A percentile compares a stretch with the other conserved stretches of the same genome.
Evolutionary conservation across 35 echinoderm and acorn worm species (phyloP).

Genomic region (Nesometra sesokonis): DNA sequence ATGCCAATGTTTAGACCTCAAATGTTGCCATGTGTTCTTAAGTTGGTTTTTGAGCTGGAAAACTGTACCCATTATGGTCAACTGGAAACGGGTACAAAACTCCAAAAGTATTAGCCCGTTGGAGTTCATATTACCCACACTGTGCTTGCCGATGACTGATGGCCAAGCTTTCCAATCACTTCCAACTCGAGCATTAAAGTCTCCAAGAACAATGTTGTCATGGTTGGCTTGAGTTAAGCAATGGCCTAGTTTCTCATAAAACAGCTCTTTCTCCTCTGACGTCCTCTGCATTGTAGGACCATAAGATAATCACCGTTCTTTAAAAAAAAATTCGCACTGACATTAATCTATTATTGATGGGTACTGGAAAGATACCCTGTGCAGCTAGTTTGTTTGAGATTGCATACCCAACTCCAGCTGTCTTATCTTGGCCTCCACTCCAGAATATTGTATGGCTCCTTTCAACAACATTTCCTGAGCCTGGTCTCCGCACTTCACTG

Average conservation of each 20-base stretch:
- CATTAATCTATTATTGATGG: neutral
- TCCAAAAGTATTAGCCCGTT: too few relatives aligned
- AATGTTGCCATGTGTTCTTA: constrained; percentile 2
- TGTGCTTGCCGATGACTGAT: neutral
- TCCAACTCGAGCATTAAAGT: too few relatives aligned
- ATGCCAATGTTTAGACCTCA: too few relatives aligned
- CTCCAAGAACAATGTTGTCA: neutral
- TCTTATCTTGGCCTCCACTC: constrained; percentile 4
- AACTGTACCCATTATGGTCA: neutral
- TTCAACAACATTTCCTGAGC: constrained; percentile 2
- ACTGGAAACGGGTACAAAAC: too few relatives aligned
- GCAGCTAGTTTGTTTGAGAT: neutral
- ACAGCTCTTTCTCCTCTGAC: neutral
- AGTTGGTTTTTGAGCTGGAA: neutral
- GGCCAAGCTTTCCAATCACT: neutral
- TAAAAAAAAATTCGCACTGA: neutral
- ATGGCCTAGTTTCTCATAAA: neutral
- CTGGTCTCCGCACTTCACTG: neutral
- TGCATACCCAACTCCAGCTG: neutral
- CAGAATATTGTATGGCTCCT: constrained; percentile 2
- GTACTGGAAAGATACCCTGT: neutral
- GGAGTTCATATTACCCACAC: neutral
- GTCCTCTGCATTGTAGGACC: neutral
- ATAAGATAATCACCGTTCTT: neutral
- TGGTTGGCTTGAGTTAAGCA: neutral